A percentile compares a stretch with the other conserved stretches of the same genome.
Conservation (phyloP, 2,113 vertebrate genomes). For the Entosphenus tridentatus region DNA sequence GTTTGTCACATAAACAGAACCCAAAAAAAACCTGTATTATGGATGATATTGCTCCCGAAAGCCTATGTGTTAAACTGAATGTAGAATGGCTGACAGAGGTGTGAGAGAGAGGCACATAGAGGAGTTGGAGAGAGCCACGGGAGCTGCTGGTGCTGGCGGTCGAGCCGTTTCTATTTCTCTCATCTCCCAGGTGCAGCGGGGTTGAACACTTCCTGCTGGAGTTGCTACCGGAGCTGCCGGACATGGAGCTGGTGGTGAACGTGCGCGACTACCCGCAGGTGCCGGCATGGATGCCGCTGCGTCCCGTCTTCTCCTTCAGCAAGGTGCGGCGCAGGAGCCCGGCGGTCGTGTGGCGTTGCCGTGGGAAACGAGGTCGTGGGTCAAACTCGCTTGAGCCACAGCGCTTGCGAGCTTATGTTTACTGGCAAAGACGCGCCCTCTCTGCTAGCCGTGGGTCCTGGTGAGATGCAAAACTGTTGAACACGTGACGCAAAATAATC, state of each 20-base stretch:
- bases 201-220: constrained; percentile 77
- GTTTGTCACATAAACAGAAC: too few relatives aligned
- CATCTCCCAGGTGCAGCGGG: constrained; percentile 46
- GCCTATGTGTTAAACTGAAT: neutral
- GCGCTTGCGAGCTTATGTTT: too few relatives aligned
- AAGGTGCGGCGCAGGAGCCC: constrained; percentile 30
- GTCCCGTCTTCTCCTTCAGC: constrained; percentile 84
- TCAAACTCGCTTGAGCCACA: too few relatives aligned
- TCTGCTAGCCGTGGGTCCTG: too few relatives aligned
- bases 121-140: neutral
- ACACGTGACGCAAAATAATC: too few relatives aligned
- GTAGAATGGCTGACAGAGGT: neutral
- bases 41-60: neutral
- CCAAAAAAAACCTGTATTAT: too few relatives aligned
- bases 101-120: neutral
- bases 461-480: too few relatives aligned
- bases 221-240: constrained; percentile 45
- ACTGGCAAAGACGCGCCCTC: too few relatives aligned
- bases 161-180: constrained; percentile 6
- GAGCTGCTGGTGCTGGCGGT: neutral
- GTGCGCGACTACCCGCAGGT: constrained; percentile 87
- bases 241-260: constrained; percentile 79
- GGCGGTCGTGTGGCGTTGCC: too few relatives aligned
- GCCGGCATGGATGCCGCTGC: constrained; percentile 47
- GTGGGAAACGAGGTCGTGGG: too few relatives aligned